Evolutionary conservation across 2,888 invertebrate species (phyloP), one percentile per base, ranked within the genome.

Genomic region (Cerceris ruficornis): DNA sequence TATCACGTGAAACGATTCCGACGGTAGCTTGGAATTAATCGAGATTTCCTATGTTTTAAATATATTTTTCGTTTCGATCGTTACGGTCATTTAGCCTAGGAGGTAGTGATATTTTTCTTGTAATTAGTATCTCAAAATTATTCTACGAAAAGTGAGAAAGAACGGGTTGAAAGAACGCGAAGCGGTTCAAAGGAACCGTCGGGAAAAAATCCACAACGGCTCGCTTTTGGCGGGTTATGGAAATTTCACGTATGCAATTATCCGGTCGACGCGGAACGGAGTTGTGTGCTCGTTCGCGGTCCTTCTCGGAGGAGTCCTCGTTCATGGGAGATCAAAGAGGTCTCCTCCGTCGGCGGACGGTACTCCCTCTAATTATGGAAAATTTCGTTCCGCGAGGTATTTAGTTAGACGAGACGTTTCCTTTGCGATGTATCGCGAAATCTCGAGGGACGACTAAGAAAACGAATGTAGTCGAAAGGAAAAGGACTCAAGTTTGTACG

Each of bases 331-430:
- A 81, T 81, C 80, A 81, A 81, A 81, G 80, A 58, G 66, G 39
- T 57, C 50, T n/a, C n/a, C 46, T 8, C 46, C 50, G 50, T 7
- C n/a, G 50, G n/a, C 50, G 50, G n/a, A 50, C 61, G 60, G 60
- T 67, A 70, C 69, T 73, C 81, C 61, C 81, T 80, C 76, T 76
- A 81, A 80, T 81, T 81, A 76, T 71, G 69, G 80, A 76, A 69
- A 81, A 81, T 81, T 80, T 80, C 80, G 62, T 70, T 66, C 50
- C 69, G 66, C 5, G 62, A 42, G 73, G 65, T 64, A 78, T 78
- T 79, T 77, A 77, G 78, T 49, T 50, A 54, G 59, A 61, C 62
- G 71, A 65, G 64, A 74, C 69, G 69, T 66, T 66, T 69, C 79
- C 73, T 66, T 62, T 50, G 61, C 61, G 58, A 50, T 57, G 55